Evolutionary conservation across 2,113 vertebrate species (phyloP), one percentile per base, ranked within the genome.

Genomic region (Argyrosomus japonicus): DNA sequence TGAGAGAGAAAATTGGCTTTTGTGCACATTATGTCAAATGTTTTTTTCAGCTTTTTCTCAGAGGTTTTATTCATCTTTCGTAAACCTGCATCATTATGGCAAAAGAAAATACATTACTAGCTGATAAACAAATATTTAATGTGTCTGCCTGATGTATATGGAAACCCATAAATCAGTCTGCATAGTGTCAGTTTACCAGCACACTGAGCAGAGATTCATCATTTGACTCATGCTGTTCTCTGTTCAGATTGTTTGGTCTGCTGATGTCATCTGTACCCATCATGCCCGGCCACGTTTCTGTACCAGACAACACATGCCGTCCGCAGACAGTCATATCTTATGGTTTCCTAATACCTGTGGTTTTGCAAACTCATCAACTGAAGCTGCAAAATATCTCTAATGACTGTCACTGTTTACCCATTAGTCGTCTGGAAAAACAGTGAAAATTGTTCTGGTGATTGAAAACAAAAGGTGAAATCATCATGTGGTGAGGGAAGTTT

Each of bases 251-350:
- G n/a, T 82, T 87, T 73, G 68, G 78, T 68, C 40, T 84, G 65
- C 19, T 75, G 65, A 81, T 53, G 82, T 85, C 74, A 75, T 63
- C 51, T 8, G 19, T 76, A 21, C 76, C 73, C 76, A 48, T 89
- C 76, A 65, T 71, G 84, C 80, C 82, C 13, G 2, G 75, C 70
- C 65, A 5, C 10, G 74, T 88, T 56, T 73, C 51, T 27, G 36
- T 12, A 62, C 56, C 29, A 87, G 86, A 89, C 87, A 77, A 21
- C 47, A 80, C 80, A 82, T 1, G 48, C 40, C 10, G 29, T n/a
- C 71, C 48, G 19, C 88, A 89, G 82, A 87, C 80, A 36, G 63
- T 47, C 62, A 9, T 29, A 4, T 70, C 71, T 43, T 23, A 7
- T 40, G 32, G 25, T 70, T 75, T 71, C 64, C 15, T 48, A 54